phyloP scores from a whole-genome alignment of 2,113 vertebrate genomes.

The Piprites chloris region DNA sequence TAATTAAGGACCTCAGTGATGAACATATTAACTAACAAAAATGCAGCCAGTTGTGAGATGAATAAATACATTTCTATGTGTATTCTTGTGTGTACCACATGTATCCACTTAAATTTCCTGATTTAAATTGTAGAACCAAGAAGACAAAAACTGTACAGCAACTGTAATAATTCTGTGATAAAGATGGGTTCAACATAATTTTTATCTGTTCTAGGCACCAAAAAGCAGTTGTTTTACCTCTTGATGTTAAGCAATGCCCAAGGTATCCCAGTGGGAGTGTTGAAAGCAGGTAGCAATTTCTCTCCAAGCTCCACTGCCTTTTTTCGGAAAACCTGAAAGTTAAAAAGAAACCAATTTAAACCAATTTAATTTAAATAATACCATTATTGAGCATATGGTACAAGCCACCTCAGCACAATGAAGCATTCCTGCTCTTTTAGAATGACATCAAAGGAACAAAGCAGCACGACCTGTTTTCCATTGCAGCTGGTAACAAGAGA shows the following conservation, averaged over 20 bases:
- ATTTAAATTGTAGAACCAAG: background rate
- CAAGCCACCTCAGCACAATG: background rate
- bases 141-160: background rate
- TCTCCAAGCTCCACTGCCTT: constrained; percentile 95
- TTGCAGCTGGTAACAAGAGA: background rate
- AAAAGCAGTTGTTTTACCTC: constrained; percentile 82
- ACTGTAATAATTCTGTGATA: background rate
- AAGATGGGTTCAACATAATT: background rate
- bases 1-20: background rate
- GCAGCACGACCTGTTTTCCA: background rate
- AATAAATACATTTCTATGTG: background rate
- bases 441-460: rapidly evolving
- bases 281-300: constrained; percentile 95
- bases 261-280: constrained; percentile 95
- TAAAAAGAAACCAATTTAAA: constrained; percentile 46
- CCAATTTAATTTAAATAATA: background rate
- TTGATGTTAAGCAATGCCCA: constrained; percentile 98
- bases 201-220: background rate
- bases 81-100: rapidly evolving
- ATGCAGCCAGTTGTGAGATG: background rate
- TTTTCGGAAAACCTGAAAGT: constrained; percentile 87
- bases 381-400: rapidly evolving
- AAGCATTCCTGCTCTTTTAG: background rate
- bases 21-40: background rate
- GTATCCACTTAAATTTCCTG: background rate